These are phyloP conservation scores for Acanthosoma haemorrhoidale DNA, from an alignment of 2,888 invertebrate species.

Conservation along the genomic window DNA sequence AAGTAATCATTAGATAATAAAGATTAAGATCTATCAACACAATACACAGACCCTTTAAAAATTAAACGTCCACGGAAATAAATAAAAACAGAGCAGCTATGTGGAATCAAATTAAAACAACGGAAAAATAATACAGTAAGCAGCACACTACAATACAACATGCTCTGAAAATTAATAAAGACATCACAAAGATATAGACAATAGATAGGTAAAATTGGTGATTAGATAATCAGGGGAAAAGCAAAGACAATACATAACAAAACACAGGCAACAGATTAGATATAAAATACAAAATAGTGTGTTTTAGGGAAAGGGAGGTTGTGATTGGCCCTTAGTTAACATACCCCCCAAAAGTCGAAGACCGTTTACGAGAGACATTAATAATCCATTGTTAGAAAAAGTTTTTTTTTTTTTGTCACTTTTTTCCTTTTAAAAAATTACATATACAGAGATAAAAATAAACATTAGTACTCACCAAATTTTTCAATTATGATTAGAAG, in stretches of 20 bases:
- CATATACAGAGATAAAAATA: too few relatives aligned
- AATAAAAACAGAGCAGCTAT: too few relatives aligned
- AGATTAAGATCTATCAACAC: neutral
- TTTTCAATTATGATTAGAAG: neutral
- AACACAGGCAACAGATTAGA: neutral
- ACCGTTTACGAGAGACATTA: neutral
- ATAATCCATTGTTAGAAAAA: neutral
- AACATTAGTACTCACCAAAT: slow-evolving; percentile 20
- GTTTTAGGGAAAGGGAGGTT: neutral
- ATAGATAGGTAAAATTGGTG: neutral
- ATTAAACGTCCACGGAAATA: neutral
- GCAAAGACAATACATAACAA: neutral
- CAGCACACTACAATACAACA: neutral
- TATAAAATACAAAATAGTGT: neutral
- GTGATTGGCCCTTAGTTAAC: neutral
- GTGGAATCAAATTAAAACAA: too few relatives aligned
- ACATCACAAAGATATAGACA: neutral
- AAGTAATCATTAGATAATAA: neutral
- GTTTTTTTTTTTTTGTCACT: neutral
- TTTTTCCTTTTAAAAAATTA: neutral
- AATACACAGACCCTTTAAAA: neutral
- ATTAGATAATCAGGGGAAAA: neutral
- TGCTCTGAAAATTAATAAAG: neutral
- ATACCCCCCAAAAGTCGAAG: neutral
- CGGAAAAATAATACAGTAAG: neutral